Evolutionary conservation across 2,888 invertebrate species (phyloP).

Genomic region (Drosophila villosipedis): DNA sequence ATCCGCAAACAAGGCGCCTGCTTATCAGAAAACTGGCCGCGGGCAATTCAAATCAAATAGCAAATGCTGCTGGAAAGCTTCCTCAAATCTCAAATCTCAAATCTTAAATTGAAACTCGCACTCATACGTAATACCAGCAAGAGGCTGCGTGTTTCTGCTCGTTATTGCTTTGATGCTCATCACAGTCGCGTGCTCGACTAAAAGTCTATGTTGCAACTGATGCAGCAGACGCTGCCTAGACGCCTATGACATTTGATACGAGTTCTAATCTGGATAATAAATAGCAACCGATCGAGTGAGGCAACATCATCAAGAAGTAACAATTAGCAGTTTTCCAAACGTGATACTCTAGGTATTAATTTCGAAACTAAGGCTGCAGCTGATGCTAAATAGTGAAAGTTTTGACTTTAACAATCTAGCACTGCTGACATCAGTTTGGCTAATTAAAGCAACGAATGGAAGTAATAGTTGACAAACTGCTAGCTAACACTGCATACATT

Average conservation of each 20-base stretch:
- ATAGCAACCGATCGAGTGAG: neutral
- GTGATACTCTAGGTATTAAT: neutral
- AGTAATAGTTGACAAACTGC: slow-evolving; percentile 22
- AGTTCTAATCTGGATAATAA: neutral
- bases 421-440: slow-evolving; percentile 1
- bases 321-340: neutral
- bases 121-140: neutral
- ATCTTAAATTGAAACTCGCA: neutral
- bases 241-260: neutral
- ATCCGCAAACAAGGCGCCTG: neutral
- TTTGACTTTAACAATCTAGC: neutral
- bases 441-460: slow-evolving; percentile 32
- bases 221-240: slow-evolving; percentile 11
- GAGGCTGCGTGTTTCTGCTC: neutral
- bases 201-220: neutral
- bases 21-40: slow-evolving; percentile 49
- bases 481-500: slow-evolving; percentile 40
- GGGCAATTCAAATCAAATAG: slow-evolving; percentile 26
- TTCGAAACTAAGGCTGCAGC: neutral
- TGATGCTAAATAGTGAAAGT: neutral
- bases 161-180: slow-evolving; percentile 25
- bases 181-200: slow-evolving; percentile 48
- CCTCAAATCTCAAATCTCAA: slow-evolving; percentile 36
- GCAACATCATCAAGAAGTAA: neutral
- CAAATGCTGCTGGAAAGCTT: slow-evolving; percentile 29